Percentiles rank a stretch among this genome's conserved stretches.
Conservation (phyloP, 2,113 vertebrate species). For the Glaucidium brasilianum region DNA sequence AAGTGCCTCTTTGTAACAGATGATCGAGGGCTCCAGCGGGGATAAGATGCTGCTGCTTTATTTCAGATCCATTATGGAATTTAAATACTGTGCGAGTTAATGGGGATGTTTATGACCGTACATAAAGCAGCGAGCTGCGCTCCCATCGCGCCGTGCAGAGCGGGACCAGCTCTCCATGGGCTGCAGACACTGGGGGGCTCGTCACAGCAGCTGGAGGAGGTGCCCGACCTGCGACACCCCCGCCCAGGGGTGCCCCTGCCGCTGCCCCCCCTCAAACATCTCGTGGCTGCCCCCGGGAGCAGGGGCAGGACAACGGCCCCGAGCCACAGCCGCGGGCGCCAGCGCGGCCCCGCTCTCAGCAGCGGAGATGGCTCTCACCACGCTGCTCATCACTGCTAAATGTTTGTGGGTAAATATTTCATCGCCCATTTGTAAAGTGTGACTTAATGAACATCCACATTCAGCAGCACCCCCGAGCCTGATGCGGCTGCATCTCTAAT, state of each 20-base stretch:
- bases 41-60: background rate
- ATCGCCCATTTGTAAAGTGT: background rate
- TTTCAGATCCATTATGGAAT: background rate
- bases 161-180: fast-evolving
- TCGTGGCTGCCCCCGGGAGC: background rate
- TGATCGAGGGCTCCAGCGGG: background rate
- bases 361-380: background rate
- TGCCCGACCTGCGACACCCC: background rate
- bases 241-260: background rate
- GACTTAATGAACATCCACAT: background rate
- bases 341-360: no score
- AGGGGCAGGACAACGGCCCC: background rate
- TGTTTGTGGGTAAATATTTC: background rate
- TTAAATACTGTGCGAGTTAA: background rate
- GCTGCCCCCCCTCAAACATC: background rate
- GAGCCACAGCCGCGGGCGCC: background rate
- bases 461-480: background rate
- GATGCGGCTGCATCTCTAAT: background rate
- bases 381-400: background rate
- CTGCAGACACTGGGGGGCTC: background rate
- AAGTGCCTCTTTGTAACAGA: background rate
- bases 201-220: background rate
- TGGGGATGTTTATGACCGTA: background rate
- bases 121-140: background rate
- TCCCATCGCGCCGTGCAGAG: background rate